Percentiles rank a stretch among this genome's conserved stretches.
Conservation (phyloP, 1,140 invertebrate species). For the Drosophila ananassae region DNA sequence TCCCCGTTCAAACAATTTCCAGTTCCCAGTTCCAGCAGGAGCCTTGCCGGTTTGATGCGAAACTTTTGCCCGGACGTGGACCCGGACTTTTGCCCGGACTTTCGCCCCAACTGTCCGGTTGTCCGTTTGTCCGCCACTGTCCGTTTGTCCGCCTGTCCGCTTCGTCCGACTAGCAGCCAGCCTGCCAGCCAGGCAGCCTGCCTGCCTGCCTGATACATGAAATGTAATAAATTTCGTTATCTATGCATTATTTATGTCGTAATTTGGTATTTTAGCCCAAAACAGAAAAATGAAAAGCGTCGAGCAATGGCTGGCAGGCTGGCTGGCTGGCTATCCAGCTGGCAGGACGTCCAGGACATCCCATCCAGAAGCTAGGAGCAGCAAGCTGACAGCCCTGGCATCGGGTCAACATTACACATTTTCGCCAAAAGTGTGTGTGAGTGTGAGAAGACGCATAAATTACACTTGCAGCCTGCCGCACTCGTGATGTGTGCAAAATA, state of each 20-base stretch:
- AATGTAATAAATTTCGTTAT: constrained; percentile 83
- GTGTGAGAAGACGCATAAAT: constrained; percentile 73
- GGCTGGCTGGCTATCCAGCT: constrained; percentile 15
- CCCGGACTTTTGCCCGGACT: constrained; percentile 19
- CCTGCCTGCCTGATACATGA: constrained; percentile 72
- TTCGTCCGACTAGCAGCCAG: not conserved
- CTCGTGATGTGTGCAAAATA: constrained; percentile 55
- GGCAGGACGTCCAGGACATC: constrained; percentile 39
- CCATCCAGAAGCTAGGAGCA: constrained; percentile 12
- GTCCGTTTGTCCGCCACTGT: not conserved
- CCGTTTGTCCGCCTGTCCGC: not conserved
- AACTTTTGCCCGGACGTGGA: constrained; percentile 55
- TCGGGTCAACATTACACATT: constrained; percentile 79
- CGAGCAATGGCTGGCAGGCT: constrained; percentile 50
- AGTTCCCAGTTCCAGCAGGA: constrained; percentile 33
- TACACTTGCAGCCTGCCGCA: constrained; percentile 68
- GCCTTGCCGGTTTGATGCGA: constrained; percentile 39
- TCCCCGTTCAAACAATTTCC: constrained; percentile 60
- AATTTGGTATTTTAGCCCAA: constrained; percentile 83
- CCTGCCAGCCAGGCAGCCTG: not conserved
- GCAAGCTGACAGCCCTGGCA: constrained; percentile 41
- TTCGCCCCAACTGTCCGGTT: constrained; percentile 24
- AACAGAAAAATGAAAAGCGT: constrained; percentile 81
- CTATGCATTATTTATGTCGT: constrained; percentile 83
- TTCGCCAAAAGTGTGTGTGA: constrained; percentile 46